Evolutionary conservation across 1,140 invertebrate genomes (phyloP), one percentile per base, ranked within the genome.

Genomic region (Armadillidium nasatum): DNA sequence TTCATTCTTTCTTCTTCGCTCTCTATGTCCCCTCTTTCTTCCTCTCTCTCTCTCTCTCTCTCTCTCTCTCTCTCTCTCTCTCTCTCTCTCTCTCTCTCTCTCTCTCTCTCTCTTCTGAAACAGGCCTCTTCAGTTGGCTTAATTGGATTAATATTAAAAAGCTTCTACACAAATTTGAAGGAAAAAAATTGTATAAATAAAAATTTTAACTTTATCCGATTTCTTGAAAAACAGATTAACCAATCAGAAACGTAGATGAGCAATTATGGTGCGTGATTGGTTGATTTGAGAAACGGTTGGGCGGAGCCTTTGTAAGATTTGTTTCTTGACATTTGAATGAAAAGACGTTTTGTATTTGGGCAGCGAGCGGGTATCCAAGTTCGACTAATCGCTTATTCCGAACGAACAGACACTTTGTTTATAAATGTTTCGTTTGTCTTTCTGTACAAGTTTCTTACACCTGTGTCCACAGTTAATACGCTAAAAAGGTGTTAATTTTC

Each of bases 91-190:
- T 33, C 33, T 33, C 33, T 33, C 33, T 33, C 33, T 33, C 33
- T 33, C 33, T 33, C 33, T 33, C 33, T 33, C 33, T 33, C 33
- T 33, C 6, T 33, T 33, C 1, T 33, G 6, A 33, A 60, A 60
- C 50, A 60, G 19, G 11, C 11, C 50, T 60, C 50, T 60, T 60
- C 50, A 60, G 50, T 60, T 60, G 11, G 19, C 19, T 60, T 60
- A 60, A 60, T 60, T 60, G 50, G 50, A 60, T 19, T 15, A 60
- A 60, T 60, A 60, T 60, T 60, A 60, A 60, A 60, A 60, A 60
- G 50, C 50, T 60, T 60, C 50, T 60, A 60, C 50, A 60, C 50
- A 60, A 60, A 60, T 60, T 60, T 60, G 50, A 60, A 33, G 6
- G 33, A 33, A 33, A 33, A 33, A 33, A 33, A 33, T 33, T 33